phyloP scores from a whole-genome alignment of 2,797 vertebrate species.

The Rhinella marina region DNA sequence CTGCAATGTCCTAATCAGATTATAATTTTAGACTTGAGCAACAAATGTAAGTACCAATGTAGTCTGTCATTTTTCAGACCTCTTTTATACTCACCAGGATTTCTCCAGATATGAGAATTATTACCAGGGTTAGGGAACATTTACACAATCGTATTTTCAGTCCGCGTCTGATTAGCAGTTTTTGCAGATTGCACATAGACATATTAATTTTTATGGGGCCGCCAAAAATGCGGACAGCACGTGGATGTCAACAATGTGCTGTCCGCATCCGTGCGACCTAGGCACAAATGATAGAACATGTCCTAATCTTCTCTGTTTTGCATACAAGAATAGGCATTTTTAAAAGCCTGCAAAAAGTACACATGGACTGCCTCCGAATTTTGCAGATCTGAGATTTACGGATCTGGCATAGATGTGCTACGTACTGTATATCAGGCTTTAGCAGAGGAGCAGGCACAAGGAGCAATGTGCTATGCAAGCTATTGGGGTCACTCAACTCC shows the following conservation, averaged over 20 bases:
- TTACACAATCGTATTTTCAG: background rate
- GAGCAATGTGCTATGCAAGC: background rate
- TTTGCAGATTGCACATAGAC: background rate
- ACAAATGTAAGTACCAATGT: background rate
- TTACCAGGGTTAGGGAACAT: background rate
- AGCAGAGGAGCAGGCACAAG: background rate
- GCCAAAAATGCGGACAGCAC: too few relatives aligned
- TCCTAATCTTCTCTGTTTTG: too few relatives aligned
- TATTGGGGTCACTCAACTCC: too few relatives aligned
- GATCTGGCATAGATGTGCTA: background rate
- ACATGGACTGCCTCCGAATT: too few relatives aligned
- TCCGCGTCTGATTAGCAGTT: background rate
- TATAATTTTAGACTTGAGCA: background rate
- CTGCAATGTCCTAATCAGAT: constrained; percentile 27
- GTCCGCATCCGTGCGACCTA: too few relatives aligned
- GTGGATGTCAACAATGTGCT: too few relatives aligned
- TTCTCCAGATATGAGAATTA: background rate
- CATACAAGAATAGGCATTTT: too few relatives aligned
- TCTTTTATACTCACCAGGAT: background rate
- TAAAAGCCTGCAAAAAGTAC: too few relatives aligned
- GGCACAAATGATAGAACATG: too few relatives aligned
- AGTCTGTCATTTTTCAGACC: background rate
- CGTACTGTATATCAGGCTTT: background rate
- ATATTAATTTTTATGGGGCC: too few relatives aligned
- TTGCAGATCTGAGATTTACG: too few relatives aligned